Percentiles rank a stretch among this genome's conserved stretches.
phyloP scores from a whole-genome alignment of 2,113 vertebrate species.

The Sigmodon hispidus region DNA sequence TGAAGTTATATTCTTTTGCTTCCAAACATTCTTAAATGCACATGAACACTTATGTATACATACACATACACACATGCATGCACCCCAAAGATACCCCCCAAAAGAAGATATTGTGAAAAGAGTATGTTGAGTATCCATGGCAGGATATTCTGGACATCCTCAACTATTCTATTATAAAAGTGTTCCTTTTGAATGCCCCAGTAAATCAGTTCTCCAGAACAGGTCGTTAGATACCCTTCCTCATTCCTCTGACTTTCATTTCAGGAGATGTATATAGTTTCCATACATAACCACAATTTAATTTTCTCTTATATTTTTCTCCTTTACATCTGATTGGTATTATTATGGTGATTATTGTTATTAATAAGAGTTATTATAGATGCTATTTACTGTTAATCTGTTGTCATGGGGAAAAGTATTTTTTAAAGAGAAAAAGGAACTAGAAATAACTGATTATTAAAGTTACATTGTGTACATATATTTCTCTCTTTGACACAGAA shows the following conservation, averaged over 20 bases:
- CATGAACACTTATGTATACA: neutral
- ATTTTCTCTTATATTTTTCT: slow-evolving; percentile 44
- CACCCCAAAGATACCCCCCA: neutral
- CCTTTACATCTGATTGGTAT: slow-evolving; percentile 65
- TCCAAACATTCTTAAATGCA: neutral
- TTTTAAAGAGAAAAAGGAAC: neutral
- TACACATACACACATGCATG: too few relatives aligned
- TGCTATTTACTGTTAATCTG: slow-evolving; percentile 36
- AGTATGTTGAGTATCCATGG: neutral
- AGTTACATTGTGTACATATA: slow-evolving; percentile 59
- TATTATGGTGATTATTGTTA: slow-evolving; percentile 64
- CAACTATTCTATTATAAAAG: neutral
- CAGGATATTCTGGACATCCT: neutral
- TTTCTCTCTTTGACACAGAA: slow-evolving; percentile 44
- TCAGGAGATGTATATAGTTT: slow-evolving; percentile 40
- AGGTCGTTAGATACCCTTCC: neutral
- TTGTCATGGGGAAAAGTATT: slow-evolving; percentile 52
- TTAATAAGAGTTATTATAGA: slow-evolving; percentile 68
- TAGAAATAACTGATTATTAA: slow-evolving; percentile 60
- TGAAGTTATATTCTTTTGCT: too few relatives aligned
- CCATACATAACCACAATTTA: slow-evolving; percentile 27
- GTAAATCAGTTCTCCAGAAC: rapidly evolving
- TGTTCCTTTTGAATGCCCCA: neutral
- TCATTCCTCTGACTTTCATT: neutral
- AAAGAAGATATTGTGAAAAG: neutral